phyloP scores from a whole-genome alignment of 53 echinoderm and acorn worm species.

The Astropecten irregularis region DNA sequence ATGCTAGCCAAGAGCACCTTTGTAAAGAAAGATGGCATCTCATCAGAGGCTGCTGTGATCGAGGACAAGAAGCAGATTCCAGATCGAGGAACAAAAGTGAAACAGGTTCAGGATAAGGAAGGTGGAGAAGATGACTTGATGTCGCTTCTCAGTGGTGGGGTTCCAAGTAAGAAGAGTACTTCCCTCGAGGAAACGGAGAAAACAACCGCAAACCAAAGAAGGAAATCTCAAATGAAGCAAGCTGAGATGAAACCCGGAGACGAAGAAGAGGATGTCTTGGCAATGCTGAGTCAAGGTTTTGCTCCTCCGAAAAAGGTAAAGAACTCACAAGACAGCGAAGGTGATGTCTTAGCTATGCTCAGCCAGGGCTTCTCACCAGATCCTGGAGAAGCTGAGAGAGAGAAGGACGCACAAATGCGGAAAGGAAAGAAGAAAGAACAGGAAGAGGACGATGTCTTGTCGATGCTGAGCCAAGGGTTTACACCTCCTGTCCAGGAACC shows the following conservation, averaged over 20 bases:
- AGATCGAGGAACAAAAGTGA: slow-evolving; percentile 3
- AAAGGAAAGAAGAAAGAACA: neutral
- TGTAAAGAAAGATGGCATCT: slow-evolving; percentile 26
- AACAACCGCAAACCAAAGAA: neutral
- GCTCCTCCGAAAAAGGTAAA: neutral
- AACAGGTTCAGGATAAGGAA: neutral
- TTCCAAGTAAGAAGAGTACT: neutral
- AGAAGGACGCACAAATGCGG: neutral
- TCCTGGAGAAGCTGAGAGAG: neutral
- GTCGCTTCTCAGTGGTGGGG: slow-evolving; percentile 60
- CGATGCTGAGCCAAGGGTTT: slow-evolving; percentile 46
- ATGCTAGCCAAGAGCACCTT: slow-evolving; percentile 33
- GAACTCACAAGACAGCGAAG: neutral
- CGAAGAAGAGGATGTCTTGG: slow-evolving; percentile 28
- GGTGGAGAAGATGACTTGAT: slow-evolving; percentile 82
- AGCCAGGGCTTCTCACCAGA: neutral
- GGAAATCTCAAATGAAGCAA: neutral
- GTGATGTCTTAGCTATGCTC: neutral
- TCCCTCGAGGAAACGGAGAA: neutral
- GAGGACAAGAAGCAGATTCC: neutral
- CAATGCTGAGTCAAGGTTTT: slow-evolving; percentile 7
- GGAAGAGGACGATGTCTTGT: slow-evolving; percentile 55
- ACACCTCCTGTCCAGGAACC: neutral
- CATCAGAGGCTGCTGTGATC: neutral
- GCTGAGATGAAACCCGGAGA: neutral